Conservation (phyloP, 2,797 vertebrate genomes). For the Trematomus bernacchii region DNA sequence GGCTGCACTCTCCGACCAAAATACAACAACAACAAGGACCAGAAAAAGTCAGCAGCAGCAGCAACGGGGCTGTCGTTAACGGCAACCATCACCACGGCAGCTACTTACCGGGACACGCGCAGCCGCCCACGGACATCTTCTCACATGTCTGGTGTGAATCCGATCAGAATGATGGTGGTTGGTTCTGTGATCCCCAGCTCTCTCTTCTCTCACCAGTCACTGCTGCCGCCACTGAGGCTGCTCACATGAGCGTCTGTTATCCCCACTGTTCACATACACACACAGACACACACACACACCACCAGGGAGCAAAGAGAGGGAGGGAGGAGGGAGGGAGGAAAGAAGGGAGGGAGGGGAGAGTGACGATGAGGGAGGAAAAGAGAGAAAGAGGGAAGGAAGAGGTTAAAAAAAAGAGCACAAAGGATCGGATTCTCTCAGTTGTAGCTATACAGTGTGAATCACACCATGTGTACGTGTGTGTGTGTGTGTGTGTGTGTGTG, state of each 20-base stretch:
- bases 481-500: constrained; percentile 25
- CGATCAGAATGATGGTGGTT: constrained; percentile 84
- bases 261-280: constrained; percentile 82
- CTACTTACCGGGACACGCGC: constrained; percentile 95
- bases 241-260: constrained; percentile 88
- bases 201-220: constrained; percentile 78
- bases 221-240: constrained; percentile 81
- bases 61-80: constrained; percentile 65
- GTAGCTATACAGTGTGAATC: constrained; percentile 72
- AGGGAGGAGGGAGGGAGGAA: constrained; percentile 37
- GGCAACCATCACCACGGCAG: constrained; percentile 75
- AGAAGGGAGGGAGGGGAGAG: constrained; percentile 48
- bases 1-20: constrained; percentile 63
- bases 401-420: constrained; percentile 81
- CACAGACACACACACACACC: constrained; percentile 62
- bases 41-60: constrained; percentile 57
- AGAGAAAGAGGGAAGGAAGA: constrained; percentile 74
- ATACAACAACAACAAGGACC: constrained; percentile 55
- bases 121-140: constrained; percentile 97
- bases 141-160: constrained; percentile 93
- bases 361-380: constrained; percentile 64
- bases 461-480: constrained; percentile 46
- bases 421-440: constrained; percentile 83
- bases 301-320: constrained; percentile 63
- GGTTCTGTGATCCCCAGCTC: constrained; percentile 73